Evolutionary conservation across 2,113 vertebrate genomes (phyloP).

Genomic region (Entelurus aequoreus): DNA sequence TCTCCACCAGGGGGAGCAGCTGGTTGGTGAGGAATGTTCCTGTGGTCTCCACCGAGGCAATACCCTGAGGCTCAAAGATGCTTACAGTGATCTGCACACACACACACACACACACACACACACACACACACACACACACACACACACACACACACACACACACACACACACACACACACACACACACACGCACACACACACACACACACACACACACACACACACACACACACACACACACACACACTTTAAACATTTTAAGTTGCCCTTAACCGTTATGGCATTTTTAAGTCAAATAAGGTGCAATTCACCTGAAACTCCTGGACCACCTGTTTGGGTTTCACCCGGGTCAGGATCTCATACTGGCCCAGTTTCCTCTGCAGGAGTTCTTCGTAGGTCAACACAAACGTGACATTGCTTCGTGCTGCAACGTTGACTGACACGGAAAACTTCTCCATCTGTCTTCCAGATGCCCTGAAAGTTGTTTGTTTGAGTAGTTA

Average conservation of each 20-base stretch:
- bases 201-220: not conserved
- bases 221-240: conserved; percentile 24
- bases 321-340: conserved; percentile 82
- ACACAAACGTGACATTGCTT: conserved; percentile 80
- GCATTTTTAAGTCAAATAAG: conserved; percentile 37
- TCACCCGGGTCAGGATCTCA: conserved; percentile 83
- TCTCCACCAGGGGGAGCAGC: conserved; percentile 74
- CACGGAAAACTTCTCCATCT: conserved; percentile 89
- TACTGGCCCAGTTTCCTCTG: conserved; percentile 80
- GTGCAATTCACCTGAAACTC: conserved; percentile 42
- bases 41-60: conserved; percentile 75
- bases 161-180: conserved; percentile 8
- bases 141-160: conserved; percentile 18
- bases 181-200: conserved; percentile 37
- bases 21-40: conserved; percentile 81
- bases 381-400: conserved; percentile 88
- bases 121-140: not conserved
- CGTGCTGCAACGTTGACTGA: conserved; percentile 79
- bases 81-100: conserved; percentile 76
- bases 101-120: conserved; percentile 23
- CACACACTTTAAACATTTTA: not conserved
- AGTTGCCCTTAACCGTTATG: not conserved
- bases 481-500: not conserved
- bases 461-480: conserved; percentile 83
- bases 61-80: conserved; percentile 85